Base-by-base conservation (phyloP, 2,888 invertebrate genomes). In the Seladonia tumulorum region DNA sequence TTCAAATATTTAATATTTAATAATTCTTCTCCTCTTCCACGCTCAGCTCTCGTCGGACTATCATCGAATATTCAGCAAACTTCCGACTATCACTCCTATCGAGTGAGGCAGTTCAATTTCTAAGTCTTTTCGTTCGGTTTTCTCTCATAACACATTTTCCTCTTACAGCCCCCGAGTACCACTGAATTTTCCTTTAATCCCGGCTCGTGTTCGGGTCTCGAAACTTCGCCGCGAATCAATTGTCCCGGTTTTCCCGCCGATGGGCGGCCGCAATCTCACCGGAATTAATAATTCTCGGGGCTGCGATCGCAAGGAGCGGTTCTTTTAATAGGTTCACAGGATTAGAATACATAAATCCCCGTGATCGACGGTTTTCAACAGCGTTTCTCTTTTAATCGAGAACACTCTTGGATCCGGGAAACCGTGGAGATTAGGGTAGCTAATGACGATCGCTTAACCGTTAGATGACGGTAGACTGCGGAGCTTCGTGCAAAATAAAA, bases 311-410 rank as follows among this genome's bases (percentile, higher is more conserved):
- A 72, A 72, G 72, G 72, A 72, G 71, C 72, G 57, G 72, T 57
- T 45, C 78, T 78, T 78, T 78, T 78, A 78, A 78, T 78, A 78
- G 78, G 72, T 78, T 78, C 45, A 71, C 29, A 71, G 49, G 57
- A 42, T 53, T 45, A 60, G 78, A 60, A 78, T 78, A 78, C 78
- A 72, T 72, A 73, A 73, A 73, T 73, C 73, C 12, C 2, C 35
- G 49, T 29, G 14, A 10, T 53, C 78, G 22, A 68, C 29, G 16
- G 29, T 29, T 63, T 29, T 18, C 63, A 16, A 29, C 29, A 16
- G 29, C 29, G 16, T 25, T 29, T 16, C 29, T 63, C 16, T 29
- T 63, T 63, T 63, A 63, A 63, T 63, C 16, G 63, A 29, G 63
- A 29, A 63, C 29, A 16, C 18, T 16, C 16, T 25, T 5, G 16